Percentiles rank a stretch among this genome's conserved stretches.
phyloP scores from a whole-genome alignment of 2,797 vertebrate genomes.

The Pangasius djambal region DNA sequence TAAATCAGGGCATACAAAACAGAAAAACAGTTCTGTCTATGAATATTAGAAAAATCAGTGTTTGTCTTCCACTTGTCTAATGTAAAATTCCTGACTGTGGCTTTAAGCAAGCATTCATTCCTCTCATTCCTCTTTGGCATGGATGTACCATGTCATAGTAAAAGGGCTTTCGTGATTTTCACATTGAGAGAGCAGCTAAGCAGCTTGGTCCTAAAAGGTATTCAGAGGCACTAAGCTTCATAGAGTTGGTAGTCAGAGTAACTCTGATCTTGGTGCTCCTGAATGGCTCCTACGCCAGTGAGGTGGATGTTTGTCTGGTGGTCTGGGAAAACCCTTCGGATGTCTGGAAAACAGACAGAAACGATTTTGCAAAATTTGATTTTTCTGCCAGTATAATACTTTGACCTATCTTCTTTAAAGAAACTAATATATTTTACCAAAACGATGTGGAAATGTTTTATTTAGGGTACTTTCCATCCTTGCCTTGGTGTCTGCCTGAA shows the following conservation, averaged over 20 bases:
- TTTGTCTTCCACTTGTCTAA: constrained; percentile 1
- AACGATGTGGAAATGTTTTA: not conserved
- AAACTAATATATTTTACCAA: not conserved
- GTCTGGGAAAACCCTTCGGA: not conserved
- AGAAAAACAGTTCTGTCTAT: not conserved
- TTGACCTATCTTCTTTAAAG: not conserved
- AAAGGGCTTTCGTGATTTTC: not conserved
- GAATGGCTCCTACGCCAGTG: not conserved
- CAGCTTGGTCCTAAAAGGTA: not conserved
- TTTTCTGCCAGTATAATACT: not conserved
- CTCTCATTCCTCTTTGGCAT: not conserved
- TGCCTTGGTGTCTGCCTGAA: not conserved
- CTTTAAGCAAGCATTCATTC: constrained; percentile 23
- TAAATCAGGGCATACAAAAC: not conserved
- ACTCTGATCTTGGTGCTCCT: not conserved
- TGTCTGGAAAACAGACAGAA: constrained; percentile 10
- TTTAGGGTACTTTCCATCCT: not conserved
- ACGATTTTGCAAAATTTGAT: not conserved
- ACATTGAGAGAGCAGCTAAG: not conserved
- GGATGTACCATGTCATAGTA: not conserved
- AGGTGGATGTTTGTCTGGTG: not conserved
- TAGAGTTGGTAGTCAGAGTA: not conserved
- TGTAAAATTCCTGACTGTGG: constrained; percentile 26
- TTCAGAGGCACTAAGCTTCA: not conserved
- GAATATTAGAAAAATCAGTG: not conserved